Evolutionary conservation across 2,888 invertebrate species (phyloP).

Genomic region (Polydrusus tereticollis): DNA sequence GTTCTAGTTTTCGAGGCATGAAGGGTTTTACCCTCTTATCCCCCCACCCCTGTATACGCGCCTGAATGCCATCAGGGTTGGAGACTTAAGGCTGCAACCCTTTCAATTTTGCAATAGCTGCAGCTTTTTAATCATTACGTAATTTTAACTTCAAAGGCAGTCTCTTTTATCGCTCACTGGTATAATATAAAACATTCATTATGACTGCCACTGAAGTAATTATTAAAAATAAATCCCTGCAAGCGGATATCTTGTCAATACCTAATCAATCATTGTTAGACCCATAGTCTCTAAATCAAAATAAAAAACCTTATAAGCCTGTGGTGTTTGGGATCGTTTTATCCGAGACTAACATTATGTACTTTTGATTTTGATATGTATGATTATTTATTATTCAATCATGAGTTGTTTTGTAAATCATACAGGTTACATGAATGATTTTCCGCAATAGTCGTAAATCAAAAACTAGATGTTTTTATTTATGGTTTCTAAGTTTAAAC

Average conservation of each 20-base stretch:
- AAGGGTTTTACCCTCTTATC: too few species aligned
- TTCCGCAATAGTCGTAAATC: too few species aligned
- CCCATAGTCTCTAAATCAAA: conserved; percentile 4
- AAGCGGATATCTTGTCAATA: conserved; percentile 17
- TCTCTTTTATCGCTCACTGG: too few species aligned
- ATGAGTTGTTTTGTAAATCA: conserved; percentile 1
- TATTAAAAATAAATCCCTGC: conserved; percentile 9
- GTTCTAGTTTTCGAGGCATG: too few species aligned
- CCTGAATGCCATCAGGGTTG: too few species aligned
- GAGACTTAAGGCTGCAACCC: too few species aligned
- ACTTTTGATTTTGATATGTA: not conserved
- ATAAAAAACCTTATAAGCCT: conserved; percentile 14
- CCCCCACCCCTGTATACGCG: too few species aligned
- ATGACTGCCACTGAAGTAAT: not conserved
- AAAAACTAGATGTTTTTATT: too few species aligned
- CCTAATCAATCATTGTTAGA: conserved; percentile 19
- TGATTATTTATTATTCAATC: not conserved
- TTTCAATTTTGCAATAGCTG: too few species aligned
- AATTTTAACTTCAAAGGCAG: too few species aligned
- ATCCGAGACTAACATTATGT: not conserved
- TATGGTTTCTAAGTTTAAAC: too few species aligned
- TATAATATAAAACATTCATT: not conserved
- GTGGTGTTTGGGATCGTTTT: not conserved
- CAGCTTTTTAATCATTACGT: too few species aligned
- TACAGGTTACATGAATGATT: not conserved